Conservation (phyloP, 1,140 invertebrate genomes). For the Pseudomyrmex gracilis region DNA sequence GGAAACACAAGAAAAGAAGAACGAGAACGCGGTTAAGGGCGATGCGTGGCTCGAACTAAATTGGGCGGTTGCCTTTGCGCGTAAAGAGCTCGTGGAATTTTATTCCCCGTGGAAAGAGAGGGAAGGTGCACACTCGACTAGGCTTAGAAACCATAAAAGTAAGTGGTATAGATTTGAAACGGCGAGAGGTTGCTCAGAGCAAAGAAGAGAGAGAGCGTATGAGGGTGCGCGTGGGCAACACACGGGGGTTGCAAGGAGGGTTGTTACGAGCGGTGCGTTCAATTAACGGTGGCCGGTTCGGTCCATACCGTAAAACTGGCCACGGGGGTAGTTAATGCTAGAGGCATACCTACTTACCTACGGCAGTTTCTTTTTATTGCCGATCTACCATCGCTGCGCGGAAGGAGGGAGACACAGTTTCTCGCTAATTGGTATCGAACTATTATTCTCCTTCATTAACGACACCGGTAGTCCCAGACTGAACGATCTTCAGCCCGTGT, state of each 20-base stretch:
- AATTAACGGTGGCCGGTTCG: conserved; percentile 83
- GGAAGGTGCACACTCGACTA: conserved; percentile 73
- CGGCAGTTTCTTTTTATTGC: conserved; percentile 84
- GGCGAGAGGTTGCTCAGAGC: conserved; percentile 42
- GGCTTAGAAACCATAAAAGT: conserved; percentile 80
- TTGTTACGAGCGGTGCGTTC: conserved; percentile 84
- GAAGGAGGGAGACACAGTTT: conserved; percentile 72
- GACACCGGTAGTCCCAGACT: conserved; percentile 68
- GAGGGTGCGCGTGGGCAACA: conserved; percentile 14
- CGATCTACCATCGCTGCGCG: conserved; percentile 74
- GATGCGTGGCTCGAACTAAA: conserved; percentile 69
- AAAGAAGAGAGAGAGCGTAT: conserved; percentile 34
- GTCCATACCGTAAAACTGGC: conserved; percentile 76
- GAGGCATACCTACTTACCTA: conserved; percentile 84
- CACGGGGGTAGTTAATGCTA: conserved; percentile 83
- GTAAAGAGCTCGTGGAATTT: conserved; percentile 69
- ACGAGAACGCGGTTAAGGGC: conserved; percentile 63
- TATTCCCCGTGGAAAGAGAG: conserved; percentile 69
- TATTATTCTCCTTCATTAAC: conserved; percentile 83
- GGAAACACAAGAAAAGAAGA: conserved; percentile 25
- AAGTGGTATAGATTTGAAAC: conserved; percentile 82
- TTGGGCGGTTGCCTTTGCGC: conserved; percentile 58
- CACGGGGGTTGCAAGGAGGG: conserved; percentile 47
- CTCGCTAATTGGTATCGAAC: conserved; percentile 85
- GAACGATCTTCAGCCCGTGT: conserved; percentile 53